A percentile compares a stretch with the other conserved stretches of the same genome.
These are phyloP conservation scores for Margarornis squamiger DNA, from an alignment of 2,797 vertebrate species.

Conservation along the genomic window DNA sequence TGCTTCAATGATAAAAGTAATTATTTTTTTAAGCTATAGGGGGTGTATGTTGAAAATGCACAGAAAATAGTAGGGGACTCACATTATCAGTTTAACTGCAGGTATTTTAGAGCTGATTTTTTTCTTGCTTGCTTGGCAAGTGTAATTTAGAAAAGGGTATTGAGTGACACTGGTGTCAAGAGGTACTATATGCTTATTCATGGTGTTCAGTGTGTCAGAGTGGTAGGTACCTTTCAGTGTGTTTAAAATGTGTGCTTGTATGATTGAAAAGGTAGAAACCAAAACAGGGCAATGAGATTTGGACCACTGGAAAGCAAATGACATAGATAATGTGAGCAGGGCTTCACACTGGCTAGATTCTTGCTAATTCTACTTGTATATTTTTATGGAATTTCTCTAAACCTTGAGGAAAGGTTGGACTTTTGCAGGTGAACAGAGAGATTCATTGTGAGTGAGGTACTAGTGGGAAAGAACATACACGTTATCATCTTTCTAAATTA, in stretches of 20 bases:
- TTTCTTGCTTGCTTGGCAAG: neutral
- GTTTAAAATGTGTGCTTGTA: neutral
- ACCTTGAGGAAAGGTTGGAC: neutral
- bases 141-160: neutral
- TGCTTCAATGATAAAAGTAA: neutral
- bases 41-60: neutral
- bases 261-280: neutral
- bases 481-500: neutral
- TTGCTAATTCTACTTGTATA: neutral
- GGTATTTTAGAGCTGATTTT: neutral
- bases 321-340: neutral
- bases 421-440: neutral
- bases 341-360: neutral
- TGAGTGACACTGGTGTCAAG: neutral
- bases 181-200: neutral
- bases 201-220: neutral
- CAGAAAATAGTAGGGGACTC: neutral
- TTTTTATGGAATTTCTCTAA: neutral
- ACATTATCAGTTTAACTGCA: neutral
- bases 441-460: neutral
- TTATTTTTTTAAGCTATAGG: neutral
- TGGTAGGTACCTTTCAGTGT: neutral
- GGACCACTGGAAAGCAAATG: neutral
- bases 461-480: neutral
- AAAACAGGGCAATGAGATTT: neutral